Evolutionary conservation across 2,888 invertebrate genomes (phyloP), one percentile per base, ranked within the genome.

Genomic region (Hydrotaea diabolus): DNA sequence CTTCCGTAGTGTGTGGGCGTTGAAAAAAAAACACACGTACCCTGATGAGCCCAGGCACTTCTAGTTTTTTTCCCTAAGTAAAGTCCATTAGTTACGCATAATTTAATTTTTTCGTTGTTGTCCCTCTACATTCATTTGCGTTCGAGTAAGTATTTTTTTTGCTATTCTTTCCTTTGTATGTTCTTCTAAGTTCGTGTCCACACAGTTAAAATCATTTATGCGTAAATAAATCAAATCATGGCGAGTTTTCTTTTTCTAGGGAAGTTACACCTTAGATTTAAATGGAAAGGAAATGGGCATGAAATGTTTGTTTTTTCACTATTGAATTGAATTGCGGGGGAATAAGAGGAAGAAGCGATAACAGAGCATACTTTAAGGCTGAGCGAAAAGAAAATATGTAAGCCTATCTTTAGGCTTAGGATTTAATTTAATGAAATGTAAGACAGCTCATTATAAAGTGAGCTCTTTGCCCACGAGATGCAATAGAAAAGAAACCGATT

Each of bases 11-110:
- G 43, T 43, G 17, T 17, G 8, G 11, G 11, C 26, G 4, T 55
- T 0, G 8, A 55, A 19, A 73, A 17, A n/a, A 53, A 53, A 17
- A 53, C 13, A 53, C 5, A 53, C 53, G 0, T 2, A 53, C 53
- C 8, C 53, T 2, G n/a, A 7, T n/a, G 11, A 21, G 19, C 55
- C 5, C 55, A 49, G n/a, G 5, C 55, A 55, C 17, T 55, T 55
- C 55, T 19, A 62, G 31, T 36, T 36, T 64, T 49, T 81, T 81
- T 39, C 0, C 72, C 72, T 76, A 57, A 75, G 46, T 72, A 36
- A 81, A 81, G 78, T 78, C 80, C 80, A 84, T 81, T 84, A 81
- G 84, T 66, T 57, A 84, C 77, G 84, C 75, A 78, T 84, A 84
- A 84, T 84, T 80, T 72, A 80, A 78, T 81, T 81, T 75, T 71